These are phyloP conservation scores for Nomada ruficornis DNA, from an alignment of 2,888 invertebrate genomes.

Conservation along the genomic window DNA sequence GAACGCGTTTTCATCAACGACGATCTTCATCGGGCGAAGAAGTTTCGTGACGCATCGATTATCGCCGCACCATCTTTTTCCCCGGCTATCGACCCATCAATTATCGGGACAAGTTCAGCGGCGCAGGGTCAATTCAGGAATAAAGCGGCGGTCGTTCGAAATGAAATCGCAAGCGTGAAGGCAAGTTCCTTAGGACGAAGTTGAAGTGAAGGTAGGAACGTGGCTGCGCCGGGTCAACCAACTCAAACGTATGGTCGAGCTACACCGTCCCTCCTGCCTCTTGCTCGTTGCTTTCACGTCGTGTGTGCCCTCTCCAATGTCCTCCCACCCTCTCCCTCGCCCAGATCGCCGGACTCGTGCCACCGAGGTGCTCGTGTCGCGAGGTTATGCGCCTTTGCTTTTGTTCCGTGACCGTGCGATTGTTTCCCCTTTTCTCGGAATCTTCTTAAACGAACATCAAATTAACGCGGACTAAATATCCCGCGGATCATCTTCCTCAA, in stretches of 20 bases:
- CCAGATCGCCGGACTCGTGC: slow-evolving; percentile 74
- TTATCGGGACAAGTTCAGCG: slow-evolving; percentile 42
- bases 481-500: no score
- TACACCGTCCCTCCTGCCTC: slow-evolving; percentile 72
- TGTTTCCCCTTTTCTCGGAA: not conserved
- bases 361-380: slow-evolving; percentile 73
- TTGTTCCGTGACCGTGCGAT: slow-evolving; percentile 38
- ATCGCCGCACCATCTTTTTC: not conserved
- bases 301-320: slow-evolving; percentile 70
- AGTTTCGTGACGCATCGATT: slow-evolving; percentile 10
- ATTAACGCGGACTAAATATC: no score
- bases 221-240: slow-evolving; percentile 82
- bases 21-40: not conserved
- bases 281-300: slow-evolving; percentile 73
- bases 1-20: not conserved
- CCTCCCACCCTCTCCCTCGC: slow-evolving; percentile 59
- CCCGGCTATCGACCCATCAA: slow-evolving; percentile 17
- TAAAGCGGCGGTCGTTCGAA: slow-evolving; percentile 65
- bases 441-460: not conserved
- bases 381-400: slow-evolving; percentile 57
- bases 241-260: slow-evolving; percentile 80
- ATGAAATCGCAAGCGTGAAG: slow-evolving; percentile 81
- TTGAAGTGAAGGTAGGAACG: slow-evolving; percentile 78
- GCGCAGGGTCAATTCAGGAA: slow-evolving; percentile 50
- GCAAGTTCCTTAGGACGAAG: slow-evolving; percentile 79